Evolutionary conservation across 2,888 invertebrate species (phyloP).

Genomic region (Cylindroiulus punctatus): DNA sequence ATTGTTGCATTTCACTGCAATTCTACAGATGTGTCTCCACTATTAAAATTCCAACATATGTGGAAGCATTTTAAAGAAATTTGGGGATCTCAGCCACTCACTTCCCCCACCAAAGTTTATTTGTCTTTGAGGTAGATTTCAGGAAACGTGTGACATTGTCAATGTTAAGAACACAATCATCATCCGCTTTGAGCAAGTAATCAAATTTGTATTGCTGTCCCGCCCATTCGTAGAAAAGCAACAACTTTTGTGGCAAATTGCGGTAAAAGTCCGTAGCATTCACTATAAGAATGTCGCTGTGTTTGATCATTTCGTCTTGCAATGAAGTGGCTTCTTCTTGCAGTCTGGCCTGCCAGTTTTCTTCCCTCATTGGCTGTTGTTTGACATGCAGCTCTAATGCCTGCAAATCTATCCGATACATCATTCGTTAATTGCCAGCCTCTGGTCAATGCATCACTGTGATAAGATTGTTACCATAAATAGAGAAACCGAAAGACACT

Average conservation of each 20-base stretch:
- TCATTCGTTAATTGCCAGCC: not conserved
- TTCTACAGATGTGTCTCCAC: no score
- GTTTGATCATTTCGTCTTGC: not conserved
- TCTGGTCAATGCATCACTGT: not conserved
- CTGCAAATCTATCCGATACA: not conserved
- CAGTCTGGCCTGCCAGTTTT: not conserved
- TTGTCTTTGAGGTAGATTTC: not conserved
- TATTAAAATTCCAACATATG: no score
- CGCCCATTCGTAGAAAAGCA: conserved; percentile 56
- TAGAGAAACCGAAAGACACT: not conserved
- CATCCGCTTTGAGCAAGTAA: conserved; percentile 29
- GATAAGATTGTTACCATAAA: not conserved
- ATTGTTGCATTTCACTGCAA: no score
- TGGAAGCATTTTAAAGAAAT: no score
- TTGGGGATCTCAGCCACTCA: not conserved
- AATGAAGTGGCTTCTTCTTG: not conserved
- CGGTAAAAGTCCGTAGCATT: conserved; percentile 55
- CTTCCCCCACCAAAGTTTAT: conserved; percentile 52
- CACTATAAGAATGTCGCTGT: conserved; percentile 54
- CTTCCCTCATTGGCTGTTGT: not conserved
- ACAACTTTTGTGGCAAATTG: conserved; percentile 55
- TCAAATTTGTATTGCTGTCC: not conserved
- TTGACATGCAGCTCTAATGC: not conserved
- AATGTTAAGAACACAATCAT: conserved; percentile 17
- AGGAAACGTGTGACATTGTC: not conserved